Conservation (phyloP, 1,140 invertebrate species). For the Papilio xuthus region DNA sequence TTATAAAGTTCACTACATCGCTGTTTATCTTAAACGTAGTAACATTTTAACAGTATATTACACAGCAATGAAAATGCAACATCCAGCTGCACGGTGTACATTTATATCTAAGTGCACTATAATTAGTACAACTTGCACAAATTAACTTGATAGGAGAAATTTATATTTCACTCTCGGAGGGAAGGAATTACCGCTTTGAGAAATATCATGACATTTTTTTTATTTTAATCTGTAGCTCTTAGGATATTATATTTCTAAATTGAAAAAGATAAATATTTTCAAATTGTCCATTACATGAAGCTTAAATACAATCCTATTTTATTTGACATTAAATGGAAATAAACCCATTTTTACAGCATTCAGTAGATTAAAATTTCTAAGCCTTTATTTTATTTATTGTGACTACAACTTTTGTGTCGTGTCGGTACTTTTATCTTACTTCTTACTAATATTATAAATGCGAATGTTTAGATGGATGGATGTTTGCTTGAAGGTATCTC, state of each 20-base stretch:
- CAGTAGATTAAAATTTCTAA: too few species aligned
- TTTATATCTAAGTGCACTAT: conserved; percentile 18
- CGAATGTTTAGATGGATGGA: too few species aligned
- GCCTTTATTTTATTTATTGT: too few species aligned
- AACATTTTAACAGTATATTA: not conserved
- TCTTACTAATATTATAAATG: too few species aligned
- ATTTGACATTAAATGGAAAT: too few species aligned
- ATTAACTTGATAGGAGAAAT: conserved; percentile 33
- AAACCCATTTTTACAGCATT: too few species aligned
- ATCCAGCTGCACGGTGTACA: not conserved
- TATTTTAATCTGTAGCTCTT: conserved; percentile 21
- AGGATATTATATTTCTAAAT: conserved; percentile 15
- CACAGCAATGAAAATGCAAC: not conserved
- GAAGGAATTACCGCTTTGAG: conserved; percentile 30
- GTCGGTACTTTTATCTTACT: too few species aligned
- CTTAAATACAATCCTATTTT: too few species aligned
- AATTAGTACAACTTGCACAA: conserved; percentile 35
- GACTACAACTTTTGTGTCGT: too few species aligned
- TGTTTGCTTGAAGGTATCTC: too few species aligned
- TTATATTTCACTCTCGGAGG: conserved; percentile 25
- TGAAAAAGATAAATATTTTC: not conserved
- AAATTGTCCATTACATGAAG: not conserved
- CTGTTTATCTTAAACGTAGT: not conserved
- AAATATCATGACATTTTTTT: conserved; percentile 31
- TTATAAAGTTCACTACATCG: too few species aligned